Base-by-base conservation (phyloP, 2,113 vertebrate genomes). In the Melanocharis versteri region DNA sequence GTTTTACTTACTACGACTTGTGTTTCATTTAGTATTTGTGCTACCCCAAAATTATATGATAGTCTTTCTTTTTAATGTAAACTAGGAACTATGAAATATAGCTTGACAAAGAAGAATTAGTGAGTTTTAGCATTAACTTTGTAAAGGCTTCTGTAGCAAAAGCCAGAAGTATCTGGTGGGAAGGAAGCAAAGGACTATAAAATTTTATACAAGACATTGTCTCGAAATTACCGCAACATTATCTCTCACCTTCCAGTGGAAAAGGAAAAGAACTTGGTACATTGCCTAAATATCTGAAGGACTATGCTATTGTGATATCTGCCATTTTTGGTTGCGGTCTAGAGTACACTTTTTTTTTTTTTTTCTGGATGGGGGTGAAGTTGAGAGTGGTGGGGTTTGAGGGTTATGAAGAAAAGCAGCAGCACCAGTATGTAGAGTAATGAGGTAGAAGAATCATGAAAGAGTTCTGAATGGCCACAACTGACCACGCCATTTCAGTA, bases 331-430 rank as follows among this genome's bases (percentile, higher is more conserved):
- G 9, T 62, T 81, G 9, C 31, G 62, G 15, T 61, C 15, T 61
- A 48, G 7, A 83, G 19, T 11, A 83, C 22, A 17, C 8, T 22
- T 47, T 21, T 3, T 11, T 19, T 11, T 3, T 20, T 6, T 30
- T 2, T 26, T 19, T 4, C 17, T 7, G 6, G 10, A 27, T 13
- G 6, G 2, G 1, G 2, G 4, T 2, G 2, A 56, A 42, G 5
- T 33, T 37, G 8, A 22, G 7, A 24, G 4, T 6, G 17, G 3
- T 28, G 11, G 7, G 3, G 3, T 50, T 89, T 27, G 75, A 61
- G 4, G 6, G 4, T 35, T 65, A 11, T 42, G 22, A 65, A 40
- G n/a, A 76, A 81, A 64, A 70, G 1, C 15, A 23, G 16, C 9
- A 44, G 13, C 23, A 42, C 6, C 5, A 58, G 7, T 33, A 19